phyloP scores from a whole-genome alignment of 2,888 invertebrate genomes.

The Leptinotarsa tumamoca region DNA sequence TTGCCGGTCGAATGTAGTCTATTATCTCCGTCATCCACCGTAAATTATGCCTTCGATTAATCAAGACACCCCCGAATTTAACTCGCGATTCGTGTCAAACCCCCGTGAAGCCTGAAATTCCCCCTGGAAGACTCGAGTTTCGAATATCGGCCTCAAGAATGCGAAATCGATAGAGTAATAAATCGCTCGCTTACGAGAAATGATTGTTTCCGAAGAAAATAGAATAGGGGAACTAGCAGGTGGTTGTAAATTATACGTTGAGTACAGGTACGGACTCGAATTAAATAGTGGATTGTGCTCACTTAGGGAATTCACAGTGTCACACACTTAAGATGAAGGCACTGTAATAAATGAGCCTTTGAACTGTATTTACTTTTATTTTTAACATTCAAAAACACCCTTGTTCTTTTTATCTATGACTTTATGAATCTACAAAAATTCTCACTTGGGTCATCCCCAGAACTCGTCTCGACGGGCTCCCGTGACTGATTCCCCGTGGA shows the following conservation, averaged over 20 bases:
- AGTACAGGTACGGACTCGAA: not conserved
- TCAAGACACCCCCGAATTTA: not conserved
- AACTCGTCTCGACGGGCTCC: no score
- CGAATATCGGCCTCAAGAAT: slow-evolving; percentile 16
- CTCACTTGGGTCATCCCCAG: no score
- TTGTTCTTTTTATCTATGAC: no score
- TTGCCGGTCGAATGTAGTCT: not conserved
- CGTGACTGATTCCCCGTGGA: no score
- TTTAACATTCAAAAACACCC: no score
- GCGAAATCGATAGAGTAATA: slow-evolving; percentile 25
- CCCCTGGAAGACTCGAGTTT: slow-evolving; percentile 9
- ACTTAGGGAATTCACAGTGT: not conserved
- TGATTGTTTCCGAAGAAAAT: slow-evolving; percentile 19
- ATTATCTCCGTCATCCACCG: not conserved
- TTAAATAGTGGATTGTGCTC: not conserved
- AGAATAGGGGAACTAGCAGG: slow-evolving; percentile 26
- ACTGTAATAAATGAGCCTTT: no score
- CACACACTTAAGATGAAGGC: not conserved
- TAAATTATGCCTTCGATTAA: not conserved
- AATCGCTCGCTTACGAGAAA: slow-evolving; percentile 24
- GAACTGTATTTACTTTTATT: no score
- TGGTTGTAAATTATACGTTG: slow-evolving; percentile 19
- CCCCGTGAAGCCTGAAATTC: not conserved
- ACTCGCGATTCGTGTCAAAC: not conserved
- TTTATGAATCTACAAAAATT: no score